phyloP scores from a whole-genome alignment of 1,140 invertebrate species.

The Meteorus sp. region DNA sequence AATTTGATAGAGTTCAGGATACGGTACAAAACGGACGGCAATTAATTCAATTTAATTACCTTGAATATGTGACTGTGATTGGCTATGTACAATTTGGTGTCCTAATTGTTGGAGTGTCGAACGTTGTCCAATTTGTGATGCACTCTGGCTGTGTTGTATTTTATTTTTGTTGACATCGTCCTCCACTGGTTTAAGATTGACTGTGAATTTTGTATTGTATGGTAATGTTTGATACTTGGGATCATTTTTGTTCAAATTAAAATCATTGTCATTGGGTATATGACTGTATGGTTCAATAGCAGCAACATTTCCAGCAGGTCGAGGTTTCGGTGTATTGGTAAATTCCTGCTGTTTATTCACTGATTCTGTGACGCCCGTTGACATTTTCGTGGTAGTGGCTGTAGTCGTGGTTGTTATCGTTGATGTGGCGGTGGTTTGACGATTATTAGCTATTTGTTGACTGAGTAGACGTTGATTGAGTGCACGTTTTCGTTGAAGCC shows the following conservation, averaged over 20 bases:
- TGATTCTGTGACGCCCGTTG: slow-evolving; percentile 32
- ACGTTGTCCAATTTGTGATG: slow-evolving; percentile 53
- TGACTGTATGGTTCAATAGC: slow-evolving; percentile 90
- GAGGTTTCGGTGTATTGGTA: slow-evolving; percentile 53
- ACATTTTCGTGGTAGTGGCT: slow-evolving; percentile 7
- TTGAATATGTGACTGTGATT: slow-evolving; percentile 56
- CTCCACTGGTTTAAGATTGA: slow-evolving; percentile 57
- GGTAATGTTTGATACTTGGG: slow-evolving; percentile 93
- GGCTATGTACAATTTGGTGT: slow-evolving; percentile 55
- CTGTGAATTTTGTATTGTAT: slow-evolving; percentile 83
- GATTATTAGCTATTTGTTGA: slow-evolving; percentile 63
- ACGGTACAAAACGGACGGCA: background rate
- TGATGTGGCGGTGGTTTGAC: slow-evolving; percentile 40
- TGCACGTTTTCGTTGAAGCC: slow-evolving; percentile 83
- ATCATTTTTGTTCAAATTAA: slow-evolving; percentile 79
- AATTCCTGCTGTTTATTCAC: slow-evolving; percentile 43
- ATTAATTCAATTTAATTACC: slow-evolving; percentile 37
- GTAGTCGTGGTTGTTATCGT: slow-evolving; percentile 33
- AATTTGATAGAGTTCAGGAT: background rate
- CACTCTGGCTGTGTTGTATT: slow-evolving; percentile 55
- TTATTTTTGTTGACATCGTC: slow-evolving; percentile 57
- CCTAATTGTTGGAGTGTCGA: slow-evolving; percentile 51
- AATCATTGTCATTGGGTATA: slow-evolving; percentile 70
- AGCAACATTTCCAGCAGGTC: slow-evolving; percentile 73
- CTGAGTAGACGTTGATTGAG: slow-evolving; percentile 80